These are phyloP conservation scores for Drusus annulatus DNA, from an alignment of 1,140 invertebrate genomes.

Conservation along the genomic window DNA sequence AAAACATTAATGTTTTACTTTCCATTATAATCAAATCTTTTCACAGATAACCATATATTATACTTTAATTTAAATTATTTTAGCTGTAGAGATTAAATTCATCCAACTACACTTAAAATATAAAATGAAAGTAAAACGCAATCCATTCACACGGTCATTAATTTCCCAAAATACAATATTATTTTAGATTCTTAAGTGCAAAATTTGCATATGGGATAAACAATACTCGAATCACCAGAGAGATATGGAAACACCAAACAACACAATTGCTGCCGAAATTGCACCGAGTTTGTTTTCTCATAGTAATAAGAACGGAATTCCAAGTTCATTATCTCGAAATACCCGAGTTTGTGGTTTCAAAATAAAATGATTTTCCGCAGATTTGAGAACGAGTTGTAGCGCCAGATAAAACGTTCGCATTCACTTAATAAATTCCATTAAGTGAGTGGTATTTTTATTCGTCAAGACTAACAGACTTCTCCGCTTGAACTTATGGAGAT, in stretches of 20 bases:
- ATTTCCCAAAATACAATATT: too few species aligned
- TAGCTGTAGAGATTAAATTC: too few species aligned
- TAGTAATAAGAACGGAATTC: background rate
- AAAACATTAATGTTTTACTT: too few species aligned
- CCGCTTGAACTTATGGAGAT: background rate
- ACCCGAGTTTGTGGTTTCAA: conserved; percentile 31
- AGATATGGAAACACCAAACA: background rate
- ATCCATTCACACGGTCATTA: too few species aligned
- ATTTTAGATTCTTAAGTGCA: too few species aligned
- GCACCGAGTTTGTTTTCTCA: background rate
- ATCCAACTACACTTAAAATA: too few species aligned
- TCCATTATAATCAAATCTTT: too few species aligned
- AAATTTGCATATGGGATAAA: too few species aligned
- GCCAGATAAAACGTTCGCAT: conserved; percentile 13
- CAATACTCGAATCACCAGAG: too few species aligned
- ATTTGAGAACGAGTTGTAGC: conserved; percentile 1
- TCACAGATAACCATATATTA: too few species aligned
- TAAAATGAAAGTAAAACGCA: too few species aligned
- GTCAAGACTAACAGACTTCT: background rate
- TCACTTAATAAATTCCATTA: conserved; percentile 24
- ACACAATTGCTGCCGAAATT: background rate
- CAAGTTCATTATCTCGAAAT: conserved; percentile 37
- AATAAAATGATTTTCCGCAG: conserved; percentile 18
- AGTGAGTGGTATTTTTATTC: conserved; percentile 25
- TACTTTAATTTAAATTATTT: too few species aligned